These are phyloP conservation scores for Drosophila subpulchrella DNA, from an alignment of 1,140 invertebrate species.

Conservation along the genomic window DNA sequence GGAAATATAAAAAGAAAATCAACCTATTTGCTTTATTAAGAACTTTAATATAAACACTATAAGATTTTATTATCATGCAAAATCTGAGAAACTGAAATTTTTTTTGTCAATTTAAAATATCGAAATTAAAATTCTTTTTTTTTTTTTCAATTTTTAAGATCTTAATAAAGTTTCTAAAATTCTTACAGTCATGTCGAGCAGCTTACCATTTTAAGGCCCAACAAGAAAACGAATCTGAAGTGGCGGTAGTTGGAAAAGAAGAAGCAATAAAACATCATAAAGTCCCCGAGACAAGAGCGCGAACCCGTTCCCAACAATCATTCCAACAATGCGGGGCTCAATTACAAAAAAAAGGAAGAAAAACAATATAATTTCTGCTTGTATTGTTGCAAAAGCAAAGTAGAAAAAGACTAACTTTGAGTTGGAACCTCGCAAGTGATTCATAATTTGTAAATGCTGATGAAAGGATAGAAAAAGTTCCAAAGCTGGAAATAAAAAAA, in stretches of 20 bases:
- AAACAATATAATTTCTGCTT: conserved; percentile 11
- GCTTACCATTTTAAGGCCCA: conserved; percentile 2
- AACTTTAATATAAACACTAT: too few species aligned
- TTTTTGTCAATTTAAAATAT: too few species aligned
- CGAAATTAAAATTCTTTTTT: too few species aligned
- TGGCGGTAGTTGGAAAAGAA: conserved; percentile 20
- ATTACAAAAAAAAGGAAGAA: conserved; percentile 5
- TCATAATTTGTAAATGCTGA: conserved; percentile 12
- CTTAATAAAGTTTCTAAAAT: too few species aligned
- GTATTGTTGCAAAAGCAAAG: conserved; percentile 13
- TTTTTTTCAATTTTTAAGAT: too few species aligned
- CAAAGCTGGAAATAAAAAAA: background rate
- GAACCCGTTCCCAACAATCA: conserved; percentile 9
- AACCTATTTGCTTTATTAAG: too few species aligned
- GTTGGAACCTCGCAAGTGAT: background rate
- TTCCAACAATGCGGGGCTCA: conserved; percentile 13
- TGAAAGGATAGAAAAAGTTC: background rate
- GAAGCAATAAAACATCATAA: conserved; percentile 23
- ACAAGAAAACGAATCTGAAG: conserved; percentile 13
- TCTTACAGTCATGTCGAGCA: background rate
- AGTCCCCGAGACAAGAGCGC: conserved; percentile 13
- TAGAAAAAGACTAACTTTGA: background rate
- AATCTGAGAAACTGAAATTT: too few species aligned
- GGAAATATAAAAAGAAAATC: background rate
- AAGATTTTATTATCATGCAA: too few species aligned